Evolutionary conservation across 2,797 vertebrate species (phyloP), one percentile per base, ranked within the genome.

Genomic region (Allobates femoralis): DNA sequence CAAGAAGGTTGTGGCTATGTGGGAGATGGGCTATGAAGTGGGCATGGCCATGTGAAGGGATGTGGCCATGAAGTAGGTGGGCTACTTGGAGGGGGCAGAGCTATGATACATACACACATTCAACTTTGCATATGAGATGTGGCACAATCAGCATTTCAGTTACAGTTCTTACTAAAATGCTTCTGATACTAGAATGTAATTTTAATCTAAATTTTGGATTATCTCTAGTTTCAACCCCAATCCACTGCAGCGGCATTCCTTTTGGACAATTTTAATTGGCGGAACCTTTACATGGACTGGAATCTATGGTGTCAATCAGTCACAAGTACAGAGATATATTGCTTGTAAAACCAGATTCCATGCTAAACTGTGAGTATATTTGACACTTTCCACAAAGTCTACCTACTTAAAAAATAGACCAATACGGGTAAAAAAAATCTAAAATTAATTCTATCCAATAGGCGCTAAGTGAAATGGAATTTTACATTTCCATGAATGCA

Each of bases 281-380:
- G 94, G 94, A 62, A 87, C 94, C 0, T 96, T 96, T 66, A 84
- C 94, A 73, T 96, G 95, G 95, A 87, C 92, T 71, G 92, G 93
- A 60, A 90, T 96, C 64, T 96, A 96, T 80, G 95, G 95, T 8
- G 94, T 94, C 88, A 96, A 96, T 90, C 96, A 96, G 90, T 91
- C 95, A 58, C 96, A 96, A 90, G 95, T 96, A 88, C 96, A 96
- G 90, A 93, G 96, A 92, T 96, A 96, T 89, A 92, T 96, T 88
- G 94, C 96, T 86, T 96, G 96, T 92, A 96, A 94, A 90, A 94
- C 89, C 81, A 86, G 94, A 88, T 88, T 89, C 23, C 95, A 96
- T 3, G 95, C 96, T 73, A 93, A 92, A 94, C 84, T 94, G 96
- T 96, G 86, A 95, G 95, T 74, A 78, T 56, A n/a, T n/a, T n/a